These are phyloP conservation scores for Malurus elegans DNA, from an alignment of 2,113 vertebrate genomes.

Conservation along the genomic window DNA sequence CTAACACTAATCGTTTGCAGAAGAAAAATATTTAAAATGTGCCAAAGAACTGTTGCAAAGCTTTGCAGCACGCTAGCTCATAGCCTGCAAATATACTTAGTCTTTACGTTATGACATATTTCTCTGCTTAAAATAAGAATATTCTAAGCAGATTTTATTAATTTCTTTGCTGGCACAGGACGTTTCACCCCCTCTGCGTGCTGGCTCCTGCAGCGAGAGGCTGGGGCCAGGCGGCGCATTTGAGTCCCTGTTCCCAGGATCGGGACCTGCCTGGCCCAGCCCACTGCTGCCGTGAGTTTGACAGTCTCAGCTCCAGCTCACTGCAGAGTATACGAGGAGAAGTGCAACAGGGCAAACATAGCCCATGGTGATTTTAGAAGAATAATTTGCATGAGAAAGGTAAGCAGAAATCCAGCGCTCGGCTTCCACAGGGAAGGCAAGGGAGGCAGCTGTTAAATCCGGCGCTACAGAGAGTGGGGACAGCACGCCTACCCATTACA, in stretches of 20 bases:
- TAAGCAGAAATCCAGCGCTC: not conserved
- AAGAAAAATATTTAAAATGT: not conserved
- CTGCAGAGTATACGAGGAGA: accelerated
- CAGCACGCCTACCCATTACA: not conserved
- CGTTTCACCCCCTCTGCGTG: accelerated
- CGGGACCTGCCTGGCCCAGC: not conserved
- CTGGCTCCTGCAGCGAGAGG: accelerated
- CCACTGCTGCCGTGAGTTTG: not conserved
- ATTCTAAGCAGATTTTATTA: not conserved
- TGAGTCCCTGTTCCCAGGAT: accelerated
- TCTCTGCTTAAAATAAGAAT: not conserved
- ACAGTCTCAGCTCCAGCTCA: not conserved
- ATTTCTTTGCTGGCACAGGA: not conserved
- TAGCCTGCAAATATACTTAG: not conserved
- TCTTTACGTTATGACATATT: not conserved
- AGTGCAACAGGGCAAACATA: not conserved
- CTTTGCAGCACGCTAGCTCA: not conserved
- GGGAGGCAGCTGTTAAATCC: not conserved
- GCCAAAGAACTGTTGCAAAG: not conserved
- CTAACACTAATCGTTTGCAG: not conserved
- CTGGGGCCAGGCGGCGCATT: not conserved
- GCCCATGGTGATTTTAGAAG: not conserved
- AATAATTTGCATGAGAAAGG: not conserved
- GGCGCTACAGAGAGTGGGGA: not conserved
- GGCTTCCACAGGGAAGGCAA: not conserved